phyloP scores from a whole-genome alignment of 2,797 vertebrate genomes.

The Xenentodon cancila region DNA sequence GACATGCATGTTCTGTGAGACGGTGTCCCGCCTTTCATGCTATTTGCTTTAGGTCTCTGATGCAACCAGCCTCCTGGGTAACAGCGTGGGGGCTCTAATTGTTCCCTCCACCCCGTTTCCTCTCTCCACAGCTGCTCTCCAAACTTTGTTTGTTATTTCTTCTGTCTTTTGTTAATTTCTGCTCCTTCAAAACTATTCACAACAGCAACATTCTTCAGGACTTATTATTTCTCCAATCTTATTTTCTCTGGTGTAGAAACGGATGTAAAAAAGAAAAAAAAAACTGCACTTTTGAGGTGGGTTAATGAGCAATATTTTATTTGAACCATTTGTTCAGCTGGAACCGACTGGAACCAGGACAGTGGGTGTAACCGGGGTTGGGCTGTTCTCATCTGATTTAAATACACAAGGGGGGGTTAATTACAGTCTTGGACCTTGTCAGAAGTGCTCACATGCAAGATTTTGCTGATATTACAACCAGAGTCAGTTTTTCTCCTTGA shows the following conservation, averaged over 20 bases:
- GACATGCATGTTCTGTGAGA: constrained; percentile 47
- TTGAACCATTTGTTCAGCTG: constrained; percentile 54
- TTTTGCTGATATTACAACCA: too few relatives aligned
- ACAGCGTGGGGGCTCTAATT: constrained; percentile 40
- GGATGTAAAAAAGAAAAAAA: not conserved
- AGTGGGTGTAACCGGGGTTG: constrained; percentile 39
- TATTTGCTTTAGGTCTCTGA: constrained; percentile 40
- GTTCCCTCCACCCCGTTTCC: constrained; percentile 25
- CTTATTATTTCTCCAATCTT: constrained; percentile 30
- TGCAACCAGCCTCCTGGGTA: constrained; percentile 29
- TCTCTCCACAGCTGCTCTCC: constrained; percentile 20
- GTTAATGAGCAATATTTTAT: constrained; percentile 33
- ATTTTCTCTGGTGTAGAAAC: constrained; percentile 19
- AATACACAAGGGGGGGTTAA: constrained; percentile 1
- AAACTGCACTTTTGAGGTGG: constrained; percentile 19
- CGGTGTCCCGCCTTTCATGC: constrained; percentile 41
- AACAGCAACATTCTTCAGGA: constrained; percentile 36
- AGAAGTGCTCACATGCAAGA: not conserved
- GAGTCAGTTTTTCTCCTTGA: too few relatives aligned
- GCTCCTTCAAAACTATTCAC: constrained; percentile 35
- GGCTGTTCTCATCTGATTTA: constrained; percentile 25
- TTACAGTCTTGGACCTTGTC: not conserved
- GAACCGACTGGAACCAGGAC: constrained; percentile 21
- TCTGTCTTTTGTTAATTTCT: constrained; percentile 32
- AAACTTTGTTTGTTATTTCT: too few relatives aligned